A percentile compares a stretch with the other conserved stretches of the same genome.
phyloP scores from a whole-genome alignment of 1,140 invertebrate species.

The Macrotrachela quadricornifera region DNA sequence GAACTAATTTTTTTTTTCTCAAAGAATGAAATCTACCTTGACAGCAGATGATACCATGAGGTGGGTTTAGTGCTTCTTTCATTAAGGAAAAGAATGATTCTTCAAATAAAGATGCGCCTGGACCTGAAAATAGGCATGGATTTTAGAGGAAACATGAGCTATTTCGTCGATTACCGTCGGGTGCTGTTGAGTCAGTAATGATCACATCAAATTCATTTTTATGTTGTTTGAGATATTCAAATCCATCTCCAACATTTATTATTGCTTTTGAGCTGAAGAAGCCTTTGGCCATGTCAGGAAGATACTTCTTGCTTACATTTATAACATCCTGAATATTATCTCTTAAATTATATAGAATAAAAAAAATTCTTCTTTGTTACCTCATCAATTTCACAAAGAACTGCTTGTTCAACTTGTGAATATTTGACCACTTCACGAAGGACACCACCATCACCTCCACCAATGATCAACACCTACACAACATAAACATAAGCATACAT shows the following conservation, averaged over 20 bases:
- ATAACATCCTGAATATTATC: constrained; percentile 44
- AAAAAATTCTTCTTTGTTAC: constrained; percentile 15
- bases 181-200: constrained; percentile 92
- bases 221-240: constrained; percentile 73
- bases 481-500: constrained; percentile 72
- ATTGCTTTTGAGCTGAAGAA: constrained; percentile 60
- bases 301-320: constrained; percentile 61
- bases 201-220: constrained; percentile 76
- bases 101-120: constrained; percentile 43
- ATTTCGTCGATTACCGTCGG: too few species aligned
- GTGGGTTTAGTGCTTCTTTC: constrained; percentile 52
- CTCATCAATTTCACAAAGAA: constrained; percentile 82
- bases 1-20: too few species aligned
- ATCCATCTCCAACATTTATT: constrained; percentile 71
- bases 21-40: too few species aligned
- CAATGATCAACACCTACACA: constrained; percentile 75
- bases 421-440: constrained; percentile 82
- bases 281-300: constrained; percentile 69
- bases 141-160: too few species aligned
- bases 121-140: too few species aligned
- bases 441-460: constrained; percentile 88
- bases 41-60: constrained; percentile 68
- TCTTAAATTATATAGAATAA: not conserved
- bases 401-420: constrained; percentile 57
- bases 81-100: constrained; percentile 68